Conservation (phyloP, 1,140 invertebrate genomes). For the Megathymus violae region DNA sequence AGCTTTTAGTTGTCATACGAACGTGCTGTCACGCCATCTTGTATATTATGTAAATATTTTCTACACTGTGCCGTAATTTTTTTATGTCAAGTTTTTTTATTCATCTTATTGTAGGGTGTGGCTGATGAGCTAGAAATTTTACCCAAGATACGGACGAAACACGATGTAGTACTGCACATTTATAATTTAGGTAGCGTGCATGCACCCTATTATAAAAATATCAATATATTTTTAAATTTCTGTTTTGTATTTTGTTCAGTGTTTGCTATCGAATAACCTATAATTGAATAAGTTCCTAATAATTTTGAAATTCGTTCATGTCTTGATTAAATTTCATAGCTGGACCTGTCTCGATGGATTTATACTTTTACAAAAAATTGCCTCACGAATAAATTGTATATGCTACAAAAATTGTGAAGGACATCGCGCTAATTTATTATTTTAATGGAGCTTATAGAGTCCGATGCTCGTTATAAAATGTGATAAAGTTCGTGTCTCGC, state of each 20-base stretch:
- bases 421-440: not conserved
- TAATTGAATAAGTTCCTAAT: not conserved
- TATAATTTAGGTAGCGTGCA: too few species aligned
- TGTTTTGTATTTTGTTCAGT: too few species aligned
- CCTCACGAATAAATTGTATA: too few species aligned
- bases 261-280: not conserved
- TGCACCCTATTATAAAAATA: too few species aligned
- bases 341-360: too few species aligned
- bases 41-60: slow-evolving; percentile 62
- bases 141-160: not conserved
- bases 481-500: slow-evolving; percentile 28
- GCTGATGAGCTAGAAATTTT: slow-evolving; percentile 4
- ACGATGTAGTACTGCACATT: not conserved
- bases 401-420: too few species aligned
- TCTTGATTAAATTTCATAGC: slow-evolving; percentile 7
- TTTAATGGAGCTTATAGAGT: not conserved
- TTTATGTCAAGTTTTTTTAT: slow-evolving; percentile 18
- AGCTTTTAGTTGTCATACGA: slow-evolving; percentile 33
- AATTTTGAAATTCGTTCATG: not conserved
- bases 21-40: too few species aligned
- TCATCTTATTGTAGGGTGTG: slow-evolving; percentile 9
- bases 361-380: too few species aligned
- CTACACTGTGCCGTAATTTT: slow-evolving; percentile 38
- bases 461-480: slow-evolving; percentile 28
- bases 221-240: too few species aligned